Conservation (phyloP, 53 echinoderm and acorn worm genomes). For the Glandiceps talaboti region DNA sequence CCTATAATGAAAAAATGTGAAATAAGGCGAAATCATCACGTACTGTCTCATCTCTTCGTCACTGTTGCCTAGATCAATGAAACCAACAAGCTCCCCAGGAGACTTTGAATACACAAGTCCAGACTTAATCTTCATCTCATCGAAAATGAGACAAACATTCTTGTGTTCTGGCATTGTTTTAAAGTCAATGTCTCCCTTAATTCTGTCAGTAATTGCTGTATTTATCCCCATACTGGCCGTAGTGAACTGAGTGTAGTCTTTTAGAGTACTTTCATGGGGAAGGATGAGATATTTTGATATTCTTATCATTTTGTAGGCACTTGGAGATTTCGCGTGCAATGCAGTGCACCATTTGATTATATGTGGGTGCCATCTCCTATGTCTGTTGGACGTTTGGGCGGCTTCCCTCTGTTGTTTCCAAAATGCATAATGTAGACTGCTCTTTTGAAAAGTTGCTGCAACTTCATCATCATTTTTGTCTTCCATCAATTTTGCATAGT, state of each 20-base stretch:
- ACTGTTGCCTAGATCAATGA: slow-evolving; percentile 30
- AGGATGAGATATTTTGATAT: slow-evolving; percentile 19
- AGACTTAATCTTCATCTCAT: slow-evolving; percentile 45
- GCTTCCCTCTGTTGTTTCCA: slow-evolving; percentile 7
- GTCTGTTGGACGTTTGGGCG: slow-evolving; percentile 16
- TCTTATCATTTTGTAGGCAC: slow-evolving; percentile 15
- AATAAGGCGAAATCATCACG: too few species aligned
- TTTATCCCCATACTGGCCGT: slow-evolving; percentile 16
- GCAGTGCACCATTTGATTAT: slow-evolving; percentile 24
- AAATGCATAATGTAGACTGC: neutral
- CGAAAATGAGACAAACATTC: slow-evolving; percentile 17
- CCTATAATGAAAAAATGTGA: too few species aligned
- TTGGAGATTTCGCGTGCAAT: slow-evolving; percentile 21
- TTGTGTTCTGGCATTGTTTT: slow-evolving; percentile 2
- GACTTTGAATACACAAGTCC: slow-evolving; percentile 20
- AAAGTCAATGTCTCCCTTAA: neutral
- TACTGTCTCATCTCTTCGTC: slow-evolving; percentile 23
- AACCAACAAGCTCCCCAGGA: slow-evolving; percentile 21
- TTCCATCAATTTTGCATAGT: too few species aligned
- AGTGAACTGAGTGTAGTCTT: slow-evolving; percentile 20
- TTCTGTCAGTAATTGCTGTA: neutral
- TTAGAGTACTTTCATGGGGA: slow-evolving; percentile 14
- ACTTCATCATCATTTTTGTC: neutral
- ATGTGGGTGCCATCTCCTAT: slow-evolving; percentile 34
- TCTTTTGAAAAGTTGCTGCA: neutral